Conservation (phyloP, 2,113 vertebrate genomes). For the Raja brachyura region DNA sequence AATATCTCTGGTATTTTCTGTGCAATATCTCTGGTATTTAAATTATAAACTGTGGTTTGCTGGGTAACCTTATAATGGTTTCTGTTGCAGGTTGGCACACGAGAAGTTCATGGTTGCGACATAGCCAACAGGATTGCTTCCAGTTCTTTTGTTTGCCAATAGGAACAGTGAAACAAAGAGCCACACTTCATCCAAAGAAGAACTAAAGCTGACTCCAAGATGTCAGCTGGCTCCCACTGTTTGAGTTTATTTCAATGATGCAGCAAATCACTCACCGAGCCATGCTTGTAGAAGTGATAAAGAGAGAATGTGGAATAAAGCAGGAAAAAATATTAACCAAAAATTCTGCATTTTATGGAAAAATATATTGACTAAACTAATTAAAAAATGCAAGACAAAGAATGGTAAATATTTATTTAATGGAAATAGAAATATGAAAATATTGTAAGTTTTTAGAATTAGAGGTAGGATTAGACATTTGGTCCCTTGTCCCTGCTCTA, state of each 20-base stretch:
- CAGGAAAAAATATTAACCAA: background rate
- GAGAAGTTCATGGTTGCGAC: background rate
- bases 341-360: too few species aligned
- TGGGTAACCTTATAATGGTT: background rate
- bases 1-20: background rate
- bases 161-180: background rate
- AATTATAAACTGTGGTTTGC: background rate
- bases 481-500: too few species aligned
- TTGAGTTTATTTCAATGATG: background rate
- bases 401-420: background rate
- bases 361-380: background rate
- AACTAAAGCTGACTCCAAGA: constrained; percentile 4
- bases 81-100: background rate
- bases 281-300: background rate
- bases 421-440: background rate
- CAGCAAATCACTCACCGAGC: background rate
- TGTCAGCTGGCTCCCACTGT: background rate
- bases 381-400: background rate
- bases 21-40: background rate
- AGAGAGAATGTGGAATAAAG: background rate
- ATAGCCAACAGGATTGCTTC: background rate
- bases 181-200: background rate
- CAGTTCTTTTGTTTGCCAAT: constrained; percentile 15
- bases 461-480: too few species aligned
- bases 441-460: background rate